Conservation (phyloP, 2,888 invertebrate genomes). For the Orthosia cruda region DNA sequence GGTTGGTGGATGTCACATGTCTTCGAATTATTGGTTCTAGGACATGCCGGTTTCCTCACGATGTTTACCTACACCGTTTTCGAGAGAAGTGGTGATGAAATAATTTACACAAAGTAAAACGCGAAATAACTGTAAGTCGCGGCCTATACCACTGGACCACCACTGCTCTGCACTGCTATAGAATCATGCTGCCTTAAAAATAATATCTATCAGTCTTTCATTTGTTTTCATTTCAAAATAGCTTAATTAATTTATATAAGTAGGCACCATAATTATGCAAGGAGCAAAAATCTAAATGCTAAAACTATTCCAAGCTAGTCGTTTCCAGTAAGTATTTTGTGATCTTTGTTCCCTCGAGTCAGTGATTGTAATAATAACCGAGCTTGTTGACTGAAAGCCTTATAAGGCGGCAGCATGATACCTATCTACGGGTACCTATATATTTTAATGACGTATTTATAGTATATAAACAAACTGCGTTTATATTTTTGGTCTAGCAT, state of each 20-base stretch:
- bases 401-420: conserved; percentile 46
- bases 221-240: not conserved
- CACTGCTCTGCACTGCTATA: no score
- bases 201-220: not conserved
- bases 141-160: no score
- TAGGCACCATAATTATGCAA: not conserved
- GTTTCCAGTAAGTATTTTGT: conserved; percentile 44
- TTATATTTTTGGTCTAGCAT: no score
- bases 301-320: conserved; percentile 7
- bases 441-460: conserved; percentile 28
- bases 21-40: no score
- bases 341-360: conserved; percentile 40
- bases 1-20: no score
- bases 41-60: no score
- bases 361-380: conserved; percentile 69
- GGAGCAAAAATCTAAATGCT: not conserved
- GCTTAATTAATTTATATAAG: not conserved
- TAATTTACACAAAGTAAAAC: no score
- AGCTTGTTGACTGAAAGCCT: conserved; percentile 68
- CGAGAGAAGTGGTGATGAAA: no score
- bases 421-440: conserved; percentile 4
- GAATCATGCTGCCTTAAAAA: not conserved
- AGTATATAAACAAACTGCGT: not conserved
- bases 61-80: no score
- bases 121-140: no score